Evolutionary conservation across 2,113 vertebrate genomes (phyloP), one percentile per base, ranked within the genome.

Genomic region (Pithys albifrons): DNA sequence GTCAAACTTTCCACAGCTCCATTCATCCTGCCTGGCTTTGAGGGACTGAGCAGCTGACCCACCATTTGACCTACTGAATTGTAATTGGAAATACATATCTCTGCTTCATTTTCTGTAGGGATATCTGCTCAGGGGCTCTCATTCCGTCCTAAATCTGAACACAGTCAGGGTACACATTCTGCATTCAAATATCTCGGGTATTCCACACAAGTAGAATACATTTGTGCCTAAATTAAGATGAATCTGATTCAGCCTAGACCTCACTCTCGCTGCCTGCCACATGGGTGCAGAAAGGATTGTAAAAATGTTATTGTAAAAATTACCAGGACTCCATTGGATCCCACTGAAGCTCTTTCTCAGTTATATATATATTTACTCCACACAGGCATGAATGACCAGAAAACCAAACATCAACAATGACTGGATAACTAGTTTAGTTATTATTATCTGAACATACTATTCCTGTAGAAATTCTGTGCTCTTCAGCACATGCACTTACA

Each of bases 41-140:
- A 96, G 71, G 64, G 71, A 85, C 75, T 43, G 70, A 93, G 83
- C 19, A 85, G 62, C 85, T 89, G 94, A 91, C 88, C 82, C 85
- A 83, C 7, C 58, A 73, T 86, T 85, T 94, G 76, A 89, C 61
- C 91, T 86, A 43, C 79, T 82, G 80, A 93, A 84, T 72, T 91
- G 69, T 75, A 95, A 95, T 39, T 88, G 74, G 81, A 93, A 94
- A 96, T 69, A 77, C 20, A 41, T 57, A 73, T 72, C 41, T 67
- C 25, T 43, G 28, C 62, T 92, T 87, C 65, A 35, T 91, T 94
- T 92, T 88, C 74, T 87, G 57, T 22, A 65, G 65, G 29, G 29
- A 46, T 84, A 64, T 52, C 52, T 91, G 12, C 85, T 89, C 59
- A 85, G 35, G 45, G 65, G 77, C 57, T 71, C 62, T 29, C 43